Evolutionary conservation across 2,888 invertebrate genomes (phyloP).

Genomic region (Platypus cylindrus): DNA sequence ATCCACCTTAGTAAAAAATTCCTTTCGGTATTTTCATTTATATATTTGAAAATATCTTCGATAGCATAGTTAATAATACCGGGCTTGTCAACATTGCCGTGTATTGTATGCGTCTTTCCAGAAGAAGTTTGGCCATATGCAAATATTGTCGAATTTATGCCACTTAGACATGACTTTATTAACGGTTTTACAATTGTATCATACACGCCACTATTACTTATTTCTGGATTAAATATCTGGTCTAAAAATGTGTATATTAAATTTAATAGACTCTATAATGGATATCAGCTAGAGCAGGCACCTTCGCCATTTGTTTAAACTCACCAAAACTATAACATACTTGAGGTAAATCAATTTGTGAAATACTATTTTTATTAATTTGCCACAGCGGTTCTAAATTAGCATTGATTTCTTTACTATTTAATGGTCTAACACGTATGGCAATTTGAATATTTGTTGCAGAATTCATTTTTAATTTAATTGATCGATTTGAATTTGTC

Average conservation of each 20-base stretch:
- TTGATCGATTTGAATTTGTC: not conserved
- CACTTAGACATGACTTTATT: constrained; percentile 55
- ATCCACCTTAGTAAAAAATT: constrained; percentile 59
- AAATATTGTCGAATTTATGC: constrained; percentile 79
- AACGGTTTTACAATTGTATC: constrained; percentile 56
- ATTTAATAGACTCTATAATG: no score
- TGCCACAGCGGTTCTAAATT: constrained; percentile 47
- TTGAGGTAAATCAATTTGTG: constrained; percentile 39
- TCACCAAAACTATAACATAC: constrained; percentile 35
- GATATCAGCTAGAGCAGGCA: not conserved
- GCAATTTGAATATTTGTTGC: constrained; percentile 63
- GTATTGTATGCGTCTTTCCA: constrained; percentile 78
- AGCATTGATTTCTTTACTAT: constrained; percentile 49
- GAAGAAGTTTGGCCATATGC: constrained; percentile 88
- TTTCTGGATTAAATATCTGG: constrained; percentile 52
- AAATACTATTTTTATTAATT: constrained; percentile 45
- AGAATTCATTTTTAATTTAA: constrained; percentile 15
- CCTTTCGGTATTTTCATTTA: constrained; percentile 47
- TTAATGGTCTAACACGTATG: constrained; percentile 58
- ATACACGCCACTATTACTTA: constrained; percentile 51
- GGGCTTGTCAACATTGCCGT: constrained; percentile 50
- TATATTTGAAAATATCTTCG: constrained; percentile 53
- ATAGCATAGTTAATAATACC: constrained; percentile 69
- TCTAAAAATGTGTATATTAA: constrained; percentile 44
- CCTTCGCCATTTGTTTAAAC: constrained; percentile 9